Percentiles rank a stretch among this genome's conserved stretches.
Evolutionary conservation across 30 jellyfish, hydroid and myxozoan genomes (phyloP).

Genomic region (Pelagia noctiluca): DNA sequence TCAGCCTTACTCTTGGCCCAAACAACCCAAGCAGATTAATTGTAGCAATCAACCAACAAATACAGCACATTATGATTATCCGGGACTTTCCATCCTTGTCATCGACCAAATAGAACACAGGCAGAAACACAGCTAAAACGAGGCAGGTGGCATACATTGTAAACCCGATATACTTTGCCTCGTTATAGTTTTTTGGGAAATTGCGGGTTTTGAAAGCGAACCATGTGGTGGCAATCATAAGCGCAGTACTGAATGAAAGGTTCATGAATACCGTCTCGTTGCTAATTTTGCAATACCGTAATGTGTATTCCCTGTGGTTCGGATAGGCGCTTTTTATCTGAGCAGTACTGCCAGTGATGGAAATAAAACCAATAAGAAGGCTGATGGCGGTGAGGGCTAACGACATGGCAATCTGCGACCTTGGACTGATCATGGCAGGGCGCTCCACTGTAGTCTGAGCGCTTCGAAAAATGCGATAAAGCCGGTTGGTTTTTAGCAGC

Average conservation of each 20-base stretch:
- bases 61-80: constrained; percentile 51
- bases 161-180: constrained; percentile 89
- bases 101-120: constrained; percentile 43
- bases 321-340: constrained; percentile 72
- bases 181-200: constrained; percentile 96
- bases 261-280: constrained; percentile 55
- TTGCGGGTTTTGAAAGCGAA: constrained; percentile 89
- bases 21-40: too few relatives aligned
- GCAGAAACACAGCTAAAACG: constrained; percentile 62
- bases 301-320: constrained; percentile 50
- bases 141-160: constrained; percentile 84
- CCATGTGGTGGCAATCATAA: constrained; percentile 80
- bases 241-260: constrained; percentile 71
- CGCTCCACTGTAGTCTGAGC: too few relatives aligned
- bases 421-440: too few relatives aligned
- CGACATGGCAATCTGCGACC: too few relatives aligned
- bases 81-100: constrained; percentile 68
- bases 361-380: constrained; percentile 63
- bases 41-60: constrained; percentile 71
- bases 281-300: constrained; percentile 63
- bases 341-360: constrained; percentile 69
- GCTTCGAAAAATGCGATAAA: too few relatives aligned
- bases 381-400: constrained; percentile 63
- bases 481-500: constrained; percentile 71
- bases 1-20: constrained; percentile 74